Percentiles rank a stretch among this genome's conserved stretches.
These are phyloP conservation scores for Macrobrachium rosenbergii DNA, from an alignment of 1,140 invertebrate species.

Conservation along the genomic window DNA sequence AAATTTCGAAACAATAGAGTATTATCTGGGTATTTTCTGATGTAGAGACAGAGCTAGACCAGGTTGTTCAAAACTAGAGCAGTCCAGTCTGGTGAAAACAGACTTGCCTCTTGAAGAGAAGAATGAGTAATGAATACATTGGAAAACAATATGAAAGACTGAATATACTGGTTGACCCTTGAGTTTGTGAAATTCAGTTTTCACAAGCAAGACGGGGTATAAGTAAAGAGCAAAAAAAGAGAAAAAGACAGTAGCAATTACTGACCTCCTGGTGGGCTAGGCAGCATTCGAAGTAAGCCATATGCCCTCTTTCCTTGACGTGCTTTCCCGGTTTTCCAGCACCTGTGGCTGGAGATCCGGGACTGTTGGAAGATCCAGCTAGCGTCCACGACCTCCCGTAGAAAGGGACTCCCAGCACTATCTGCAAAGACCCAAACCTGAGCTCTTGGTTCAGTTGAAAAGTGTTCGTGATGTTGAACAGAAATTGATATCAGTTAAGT, in stretches of 20 bases:
- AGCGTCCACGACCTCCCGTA: slow-evolving; percentile 89
- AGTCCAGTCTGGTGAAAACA: background rate
- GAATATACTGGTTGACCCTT: too few relatives aligned
- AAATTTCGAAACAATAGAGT: background rate
- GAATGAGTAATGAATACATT: background rate
- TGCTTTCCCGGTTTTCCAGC: slow-evolving; percentile 84
- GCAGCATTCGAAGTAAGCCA: slow-evolving; percentile 91
- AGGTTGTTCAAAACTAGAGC: background rate
- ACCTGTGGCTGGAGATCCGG: slow-evolving; percentile 73
- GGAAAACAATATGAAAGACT: background rate
- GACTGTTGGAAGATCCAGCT: slow-evolving; percentile 76
- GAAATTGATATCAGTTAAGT: background rate
- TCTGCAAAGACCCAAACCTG: slow-evolving; percentile 69
- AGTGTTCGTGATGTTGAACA: background rate
- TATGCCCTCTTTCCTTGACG: slow-evolving; percentile 89
- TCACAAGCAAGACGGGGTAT: background rate
- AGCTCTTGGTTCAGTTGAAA: background rate
- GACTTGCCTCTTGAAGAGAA: background rate
- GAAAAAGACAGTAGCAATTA: background rate
- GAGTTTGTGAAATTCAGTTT: too few relatives aligned
- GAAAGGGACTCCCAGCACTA: slow-evolving; percentile 87
- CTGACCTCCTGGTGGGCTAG: slow-evolving; percentile 74
- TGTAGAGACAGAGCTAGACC: background rate
- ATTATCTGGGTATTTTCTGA: background rate
- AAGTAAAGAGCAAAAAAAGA: background rate